Percentiles rank a stretch among this genome's conserved stretches.
phyloP scores from a whole-genome alignment of 2,888 invertebrate species.

The Macropis europaea region DNA sequence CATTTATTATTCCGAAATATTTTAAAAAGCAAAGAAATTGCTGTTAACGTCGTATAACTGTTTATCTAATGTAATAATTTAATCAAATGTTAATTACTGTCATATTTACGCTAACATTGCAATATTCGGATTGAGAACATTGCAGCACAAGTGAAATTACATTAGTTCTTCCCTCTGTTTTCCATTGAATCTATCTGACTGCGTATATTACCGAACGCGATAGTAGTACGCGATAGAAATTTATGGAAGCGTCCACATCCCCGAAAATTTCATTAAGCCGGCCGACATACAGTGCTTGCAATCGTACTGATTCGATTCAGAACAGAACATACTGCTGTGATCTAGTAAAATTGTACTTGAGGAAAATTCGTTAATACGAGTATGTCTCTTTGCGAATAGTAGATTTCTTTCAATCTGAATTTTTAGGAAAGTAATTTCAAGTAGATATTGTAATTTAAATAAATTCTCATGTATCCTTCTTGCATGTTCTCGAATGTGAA shows the following conservation, averaged over 20 bases:
- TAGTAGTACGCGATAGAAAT: slow-evolving; percentile 48
- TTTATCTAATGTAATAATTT: background rate
- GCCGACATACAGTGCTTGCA: slow-evolving; percentile 37
- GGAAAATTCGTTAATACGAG: too few species aligned
- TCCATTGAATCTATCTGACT: slow-evolving; percentile 22
- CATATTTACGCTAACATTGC: background rate
- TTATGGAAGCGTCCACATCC: slow-evolving; percentile 63
- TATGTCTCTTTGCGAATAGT: too few species aligned
- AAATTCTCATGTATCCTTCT: too few species aligned
- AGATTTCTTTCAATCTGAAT: too few species aligned
- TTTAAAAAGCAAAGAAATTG: too few species aligned
- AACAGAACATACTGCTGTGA: slow-evolving; percentile 30
- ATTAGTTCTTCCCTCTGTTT: slow-evolving; percentile 2
- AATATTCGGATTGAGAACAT: slow-evolving; percentile 21
- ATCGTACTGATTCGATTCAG: slow-evolving; percentile 37
- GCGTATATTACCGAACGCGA: slow-evolving; percentile 44
- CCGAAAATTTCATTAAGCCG: slow-evolving; percentile 71
- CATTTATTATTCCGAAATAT: too few species aligned
- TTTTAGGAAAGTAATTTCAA: too few species aligned
- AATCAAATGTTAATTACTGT: background rate
- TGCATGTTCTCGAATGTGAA: too few species aligned
- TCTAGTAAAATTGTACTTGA: too few species aligned
- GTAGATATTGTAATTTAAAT: too few species aligned
- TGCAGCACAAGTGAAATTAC: slow-evolving; percentile 37
- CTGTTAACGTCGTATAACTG: too few species aligned